A percentile compares a stretch with the other conserved stretches of the same genome.
Evolutionary conservation across 2,113 vertebrate genomes (phyloP).

Genomic region (Sturnira hondurensis): DNA sequence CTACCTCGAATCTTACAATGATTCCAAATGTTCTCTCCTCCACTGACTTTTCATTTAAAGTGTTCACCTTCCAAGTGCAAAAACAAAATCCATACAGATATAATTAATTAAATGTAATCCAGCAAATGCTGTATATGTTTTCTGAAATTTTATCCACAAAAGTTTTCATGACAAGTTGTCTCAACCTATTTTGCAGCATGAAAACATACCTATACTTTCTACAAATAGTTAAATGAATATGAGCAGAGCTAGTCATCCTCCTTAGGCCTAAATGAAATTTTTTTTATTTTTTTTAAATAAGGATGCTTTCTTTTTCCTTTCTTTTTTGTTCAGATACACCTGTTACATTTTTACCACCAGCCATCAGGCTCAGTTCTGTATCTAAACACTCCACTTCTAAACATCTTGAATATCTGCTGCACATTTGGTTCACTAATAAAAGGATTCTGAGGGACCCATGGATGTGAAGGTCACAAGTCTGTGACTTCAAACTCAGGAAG

Average conservation of each 20-base stretch:
- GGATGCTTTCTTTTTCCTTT: neutral
- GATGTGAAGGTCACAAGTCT: neutral
- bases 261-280: neutral
- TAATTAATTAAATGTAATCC: conserved; percentile 56
- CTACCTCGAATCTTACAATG: conserved; percentile 59
- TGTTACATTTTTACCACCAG: neutral
- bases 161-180: conserved; percentile 66
- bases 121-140: conserved; percentile 66
- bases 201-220: conserved; percentile 68
- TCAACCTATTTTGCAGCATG: conserved; percentile 62
- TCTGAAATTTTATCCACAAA: conserved; percentile 65
- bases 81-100: neutral
- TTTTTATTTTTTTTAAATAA: neutral
- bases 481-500: neutral
- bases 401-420: neutral
- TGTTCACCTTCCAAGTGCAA: conserved; percentile 77
- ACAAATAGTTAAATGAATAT: conserved; percentile 74
- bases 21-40: conserved; percentile 74
- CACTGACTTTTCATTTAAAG: conserved; percentile 80
- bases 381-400: neutral
- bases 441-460: neutral
- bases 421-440: neutral
- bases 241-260: conserved; percentile 42
- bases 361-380: neutral
- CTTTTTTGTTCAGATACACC: neutral